phyloP scores from a whole-genome alignment of 2,888 invertebrate genomes.

The Artemia sinica region DNA sequence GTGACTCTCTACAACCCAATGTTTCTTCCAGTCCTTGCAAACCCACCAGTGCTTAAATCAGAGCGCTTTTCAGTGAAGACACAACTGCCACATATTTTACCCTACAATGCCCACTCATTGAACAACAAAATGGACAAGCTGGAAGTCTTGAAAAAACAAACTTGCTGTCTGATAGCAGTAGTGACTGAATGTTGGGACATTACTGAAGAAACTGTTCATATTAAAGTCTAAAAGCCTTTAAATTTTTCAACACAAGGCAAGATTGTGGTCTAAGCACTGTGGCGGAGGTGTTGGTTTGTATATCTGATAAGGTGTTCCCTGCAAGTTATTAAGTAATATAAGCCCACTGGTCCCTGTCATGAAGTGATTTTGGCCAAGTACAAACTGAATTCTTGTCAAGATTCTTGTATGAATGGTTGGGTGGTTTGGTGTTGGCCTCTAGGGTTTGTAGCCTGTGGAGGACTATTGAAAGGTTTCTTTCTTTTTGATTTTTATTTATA shows the following conservation, averaged over 20 bases:
- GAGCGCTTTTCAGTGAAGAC: too few relatives aligned
- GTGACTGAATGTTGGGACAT: constrained; percentile 8
- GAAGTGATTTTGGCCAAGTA: not conserved
- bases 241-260: not conserved
- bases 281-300: constrained; percentile 5
- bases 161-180: not conserved
- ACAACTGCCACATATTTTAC: too few relatives aligned
- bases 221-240: not conserved
- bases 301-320: not conserved
- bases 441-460: too few relatives aligned
- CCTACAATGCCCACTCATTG: too few relatives aligned
- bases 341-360: not conserved
- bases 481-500: too few relatives aligned
- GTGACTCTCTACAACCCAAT: too few relatives aligned
- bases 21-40: too few relatives aligned
- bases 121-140: too few relatives aligned
- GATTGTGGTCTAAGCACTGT: constrained; percentile 8
- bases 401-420: too few relatives aligned
- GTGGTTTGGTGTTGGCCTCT: too few relatives aligned
- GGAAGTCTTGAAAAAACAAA: not conserved
- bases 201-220: not conserved
- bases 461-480: too few relatives aligned
- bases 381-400: not conserved
- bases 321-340: constrained; percentile 2
- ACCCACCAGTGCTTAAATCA: too few relatives aligned